Base-by-base conservation (phyloP, 2,113 vertebrate genomes). In the cat (Felis catus) region DNA sequence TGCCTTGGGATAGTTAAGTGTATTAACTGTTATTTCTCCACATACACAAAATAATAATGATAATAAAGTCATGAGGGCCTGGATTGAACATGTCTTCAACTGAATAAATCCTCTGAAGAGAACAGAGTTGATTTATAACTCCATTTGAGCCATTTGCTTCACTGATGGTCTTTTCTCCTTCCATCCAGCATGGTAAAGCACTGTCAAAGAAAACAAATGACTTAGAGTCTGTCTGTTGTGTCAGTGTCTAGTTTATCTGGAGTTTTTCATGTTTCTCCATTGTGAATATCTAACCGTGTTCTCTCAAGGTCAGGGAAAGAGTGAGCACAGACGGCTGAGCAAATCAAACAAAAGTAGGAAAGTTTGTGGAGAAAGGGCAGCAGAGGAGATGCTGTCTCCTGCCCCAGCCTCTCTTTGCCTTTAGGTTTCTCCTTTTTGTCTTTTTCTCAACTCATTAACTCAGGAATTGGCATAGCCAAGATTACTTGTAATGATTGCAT, bases 161-260 rank as follows among this genome's bases (percentile, higher is more conserved):
- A 93, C 23, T 91, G 91, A 73, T 68, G 78, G 36, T 48, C 5
- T 81, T 97, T 85, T 97, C 94, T 87, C 70, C 70, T 96, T 94
- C 87, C 93, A 84, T 74, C 68, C 6, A 79, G 73, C 76, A 53
- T 39, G 4, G 36, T n/a, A 63, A 94, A 90, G 55, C 11, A 68
- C 36, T 95, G 16, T 88, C 87, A 94, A 39, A 70, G 86, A 85
- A 98, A 98, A 98, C 55, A 97, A 93, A 55, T 73, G 33, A 84
- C 68, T 96, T 71, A 39, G 19, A 23, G 55, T 61, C 55, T 36
- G 39, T 66, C 19, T 61, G n/a, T n/a, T 66, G 2, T 90, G 14
- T 80, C 2, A 0, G 82, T 27, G 13, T 19, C 68, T 41, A 55
- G 1, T 96, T 98, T 97, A 97, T 97, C 55, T 93, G 33, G 27